phyloP scores from a whole-genome alignment of 2,797 vertebrate genomes.

The Mormyrops attenuatus region DNA sequence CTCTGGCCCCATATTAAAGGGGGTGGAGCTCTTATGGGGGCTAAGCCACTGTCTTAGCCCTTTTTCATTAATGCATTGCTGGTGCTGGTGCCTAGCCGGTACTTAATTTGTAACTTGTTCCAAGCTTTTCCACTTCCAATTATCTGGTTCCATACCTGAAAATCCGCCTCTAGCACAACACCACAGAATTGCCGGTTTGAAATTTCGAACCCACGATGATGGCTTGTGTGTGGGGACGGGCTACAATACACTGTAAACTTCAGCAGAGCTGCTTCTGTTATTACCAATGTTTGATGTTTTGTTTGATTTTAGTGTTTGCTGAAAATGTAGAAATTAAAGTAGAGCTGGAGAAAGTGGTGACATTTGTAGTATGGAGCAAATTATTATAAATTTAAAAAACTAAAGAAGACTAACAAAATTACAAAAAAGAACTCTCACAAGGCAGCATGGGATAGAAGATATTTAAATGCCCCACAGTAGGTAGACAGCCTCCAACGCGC shows the following conservation, averaged over 20 bases:
- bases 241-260: background rate
- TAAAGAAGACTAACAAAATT: background rate
- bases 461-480: background rate
- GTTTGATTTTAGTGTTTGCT: background rate
- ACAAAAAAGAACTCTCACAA: background rate
- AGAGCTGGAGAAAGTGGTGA: background rate
- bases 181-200: background rate
- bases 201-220: background rate
- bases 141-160: background rate
- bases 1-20: background rate
- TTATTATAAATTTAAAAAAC: background rate
- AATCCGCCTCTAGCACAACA: background rate
- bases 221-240: background rate
- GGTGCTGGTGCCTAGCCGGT: background rate
- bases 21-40: background rate
- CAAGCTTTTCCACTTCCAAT: background rate
- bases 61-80: background rate
- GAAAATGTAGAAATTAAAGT: background rate
- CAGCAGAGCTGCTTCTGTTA: background rate
- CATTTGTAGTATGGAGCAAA: background rate
- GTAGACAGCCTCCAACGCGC: background rate
- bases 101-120: background rate
- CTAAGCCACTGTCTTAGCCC: background rate
- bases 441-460: background rate
- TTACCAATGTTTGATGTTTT: background rate